Base-by-base conservation (phyloP, 2,113 vertebrate species). In the Anguilla japonica region DNA sequence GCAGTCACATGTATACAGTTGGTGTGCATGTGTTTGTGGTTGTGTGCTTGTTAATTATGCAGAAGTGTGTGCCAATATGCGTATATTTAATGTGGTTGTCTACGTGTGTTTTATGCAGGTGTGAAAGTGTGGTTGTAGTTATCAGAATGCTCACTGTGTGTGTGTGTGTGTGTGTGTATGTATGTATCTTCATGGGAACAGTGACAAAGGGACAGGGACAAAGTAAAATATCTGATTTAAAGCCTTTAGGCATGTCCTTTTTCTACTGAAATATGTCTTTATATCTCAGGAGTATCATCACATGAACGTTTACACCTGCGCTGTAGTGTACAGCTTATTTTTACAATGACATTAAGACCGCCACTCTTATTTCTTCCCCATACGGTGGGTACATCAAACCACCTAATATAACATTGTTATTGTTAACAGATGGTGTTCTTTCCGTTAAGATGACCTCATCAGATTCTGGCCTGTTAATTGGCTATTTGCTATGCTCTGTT, bases 341-440 rank as follows among this genome's bases (percentile, higher is more conserved):
- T 26, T 26, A 67, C 20, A 67, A 63, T 63, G 60, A 67, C 26
- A 34, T 34, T 75, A 75, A 29, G 26, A n/a, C 26, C 26, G 63
- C 16, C 11, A 14, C 71, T 75, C 20, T 75, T 34, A 75, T 75
- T 75, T 75, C 71, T 29, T n/a, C 26, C 71, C 26, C 71, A 67
- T 75, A 75, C 9, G 8, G 9, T 26, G 34, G 71, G 26, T 75
- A 75, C 71, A 75, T 75, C 71, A 75, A 34, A 75, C 9, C 71
- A 75, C 26, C 26, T 26, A 75, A 9, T 75, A 26, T n/a, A 34
- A 13, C 71, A 75, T n/a, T 75, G 71, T 75, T 75, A 29, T 75
- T 75, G n/a, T n/a, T 75, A 75, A 75, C 71, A 75, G 71, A 75
- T 75, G 71, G 71, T 75, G 71, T 75, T 75, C 71, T 75, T 75